Conservation (phyloP, 2,888 invertebrate genomes). For the Steinernema scapterisci region DNA sequence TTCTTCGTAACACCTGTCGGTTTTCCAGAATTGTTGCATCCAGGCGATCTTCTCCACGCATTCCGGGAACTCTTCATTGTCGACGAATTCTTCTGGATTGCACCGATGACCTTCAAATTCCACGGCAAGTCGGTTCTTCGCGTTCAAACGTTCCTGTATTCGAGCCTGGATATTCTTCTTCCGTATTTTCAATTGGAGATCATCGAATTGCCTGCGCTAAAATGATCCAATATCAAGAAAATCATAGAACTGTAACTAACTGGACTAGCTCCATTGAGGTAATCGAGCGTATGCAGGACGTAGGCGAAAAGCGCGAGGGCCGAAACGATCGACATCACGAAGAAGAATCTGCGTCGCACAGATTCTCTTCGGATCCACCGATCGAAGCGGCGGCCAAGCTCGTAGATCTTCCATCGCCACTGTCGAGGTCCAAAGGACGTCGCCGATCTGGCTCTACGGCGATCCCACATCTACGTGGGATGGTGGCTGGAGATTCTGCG, state of each 20-base stretch:
- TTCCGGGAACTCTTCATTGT: conserved; percentile 39
- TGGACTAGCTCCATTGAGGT: conserved; percentile 3
- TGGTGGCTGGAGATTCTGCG: neutral
- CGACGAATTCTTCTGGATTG: neutral
- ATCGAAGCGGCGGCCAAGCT: neutral
- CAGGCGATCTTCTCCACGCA: conserved; percentile 58
- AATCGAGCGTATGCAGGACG: neutral
- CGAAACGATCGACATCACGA: conserved; percentile 9
- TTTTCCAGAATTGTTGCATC: conserved; percentile 69
- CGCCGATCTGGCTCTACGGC: neutral
- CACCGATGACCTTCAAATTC: neutral
- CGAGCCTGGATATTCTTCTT: neutral
- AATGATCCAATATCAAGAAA: neutral
- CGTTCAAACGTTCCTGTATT: neutral
- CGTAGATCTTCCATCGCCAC: conserved; percentile 1
- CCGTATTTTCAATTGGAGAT: neutral
- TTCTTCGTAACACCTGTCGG: conserved; percentile 69
- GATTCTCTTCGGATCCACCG: conserved; percentile 9
- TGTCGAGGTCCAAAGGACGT: neutral
- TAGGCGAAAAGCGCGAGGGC: conserved; percentile 2
- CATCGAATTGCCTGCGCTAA: conserved; percentile 2
- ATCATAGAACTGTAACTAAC: neutral
- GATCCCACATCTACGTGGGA: neutral
- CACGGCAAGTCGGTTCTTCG: neutral
- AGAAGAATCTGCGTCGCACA: conserved; percentile 9